These are phyloP conservation scores for Naso thynnoides DNA, from an alignment of 2,797 vertebrate species.

Conservation along the genomic window DNA sequence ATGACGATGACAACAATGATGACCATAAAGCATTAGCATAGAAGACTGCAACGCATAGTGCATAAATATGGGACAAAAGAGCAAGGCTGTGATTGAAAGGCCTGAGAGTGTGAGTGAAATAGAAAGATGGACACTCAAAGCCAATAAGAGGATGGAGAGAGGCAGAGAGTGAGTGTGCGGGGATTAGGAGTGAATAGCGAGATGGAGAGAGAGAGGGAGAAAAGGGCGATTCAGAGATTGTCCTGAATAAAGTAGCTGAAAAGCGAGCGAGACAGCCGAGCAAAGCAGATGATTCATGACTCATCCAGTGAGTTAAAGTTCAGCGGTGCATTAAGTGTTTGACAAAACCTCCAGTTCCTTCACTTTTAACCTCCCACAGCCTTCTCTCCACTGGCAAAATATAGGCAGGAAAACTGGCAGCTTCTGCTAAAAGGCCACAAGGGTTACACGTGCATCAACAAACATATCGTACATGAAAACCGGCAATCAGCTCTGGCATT, in stretches of 20 bases:
- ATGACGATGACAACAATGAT: too few relatives aligned
- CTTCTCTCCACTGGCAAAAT: background rate
- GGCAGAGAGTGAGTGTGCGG: background rate
- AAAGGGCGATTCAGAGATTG: background rate
- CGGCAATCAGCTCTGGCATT: background rate
- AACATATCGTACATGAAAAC: background rate
- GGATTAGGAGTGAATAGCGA: slow-evolving; percentile 1
- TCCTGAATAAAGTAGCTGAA: slow-evolving; percentile 11
- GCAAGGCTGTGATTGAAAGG: slow-evolving; percentile 16
- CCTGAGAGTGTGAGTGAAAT: background rate
- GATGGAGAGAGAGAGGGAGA: background rate
- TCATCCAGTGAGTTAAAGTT: slow-evolving; percentile 32
- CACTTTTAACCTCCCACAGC: slow-evolving; percentile 7
- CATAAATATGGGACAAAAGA: background rate
- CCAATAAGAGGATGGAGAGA: background rate
- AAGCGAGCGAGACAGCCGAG: background rate
- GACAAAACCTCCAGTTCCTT: too few relatives aligned
- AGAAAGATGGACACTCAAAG: slow-evolving; percentile 1
- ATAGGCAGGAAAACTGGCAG: background rate
- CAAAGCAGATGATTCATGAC: slow-evolving; percentile 29
- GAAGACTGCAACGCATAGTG: background rate
- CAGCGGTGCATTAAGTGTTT: slow-evolving; percentile 16
- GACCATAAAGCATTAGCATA: too few relatives aligned
- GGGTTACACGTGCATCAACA: background rate
- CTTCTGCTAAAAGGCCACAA: background rate